Evolutionary conservation across 2,888 invertebrate species (phyloP).

Genomic region (Venusia cambrica): DNA sequence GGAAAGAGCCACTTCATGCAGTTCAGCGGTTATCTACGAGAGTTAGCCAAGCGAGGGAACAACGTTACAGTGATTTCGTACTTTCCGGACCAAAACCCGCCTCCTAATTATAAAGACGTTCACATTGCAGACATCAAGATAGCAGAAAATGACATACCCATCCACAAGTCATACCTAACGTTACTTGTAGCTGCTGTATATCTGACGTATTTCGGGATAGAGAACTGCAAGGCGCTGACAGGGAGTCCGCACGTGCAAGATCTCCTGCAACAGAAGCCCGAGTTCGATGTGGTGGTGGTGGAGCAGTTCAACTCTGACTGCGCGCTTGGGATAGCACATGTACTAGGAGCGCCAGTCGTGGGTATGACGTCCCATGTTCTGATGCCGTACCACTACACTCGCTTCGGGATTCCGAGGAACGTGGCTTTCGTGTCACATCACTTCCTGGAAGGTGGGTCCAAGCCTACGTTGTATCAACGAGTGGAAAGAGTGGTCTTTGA

Average conservation of each 20-base stretch:
- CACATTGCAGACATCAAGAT: constrained; percentile 27
- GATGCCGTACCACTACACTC: constrained; percentile 82
- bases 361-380: constrained; percentile 79
- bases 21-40: constrained; percentile 80
- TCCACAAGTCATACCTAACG: constrained; percentile 43
- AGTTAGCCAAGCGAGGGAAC: constrained; percentile 83
- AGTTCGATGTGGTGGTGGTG: constrained; percentile 84
- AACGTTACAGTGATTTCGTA: constrained; percentile 85
- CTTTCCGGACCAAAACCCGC: constrained; percentile 74
- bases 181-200: constrained; percentile 36
- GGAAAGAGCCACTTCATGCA: constrained; percentile 87
- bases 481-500: constrained; percentile 59
- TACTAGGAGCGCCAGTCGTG: constrained; percentile 83
- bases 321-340: constrained; percentile 83
- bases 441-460: constrained; percentile 70
- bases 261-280: constrained; percentile 61
- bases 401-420: constrained; percentile 81
- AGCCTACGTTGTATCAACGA: constrained; percentile 58
- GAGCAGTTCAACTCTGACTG: constrained; percentile 89
- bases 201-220: constrained; percentile 42
- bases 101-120: constrained; percentile 82
- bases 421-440: constrained; percentile 80
- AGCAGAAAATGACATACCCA: constrained; percentile 43
- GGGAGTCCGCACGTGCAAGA: constrained; percentile 54
- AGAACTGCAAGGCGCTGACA: constrained; percentile 59